Base-by-base conservation (phyloP, 2,888 invertebrate species). In the Nipponacmea schrenckii region DNA sequence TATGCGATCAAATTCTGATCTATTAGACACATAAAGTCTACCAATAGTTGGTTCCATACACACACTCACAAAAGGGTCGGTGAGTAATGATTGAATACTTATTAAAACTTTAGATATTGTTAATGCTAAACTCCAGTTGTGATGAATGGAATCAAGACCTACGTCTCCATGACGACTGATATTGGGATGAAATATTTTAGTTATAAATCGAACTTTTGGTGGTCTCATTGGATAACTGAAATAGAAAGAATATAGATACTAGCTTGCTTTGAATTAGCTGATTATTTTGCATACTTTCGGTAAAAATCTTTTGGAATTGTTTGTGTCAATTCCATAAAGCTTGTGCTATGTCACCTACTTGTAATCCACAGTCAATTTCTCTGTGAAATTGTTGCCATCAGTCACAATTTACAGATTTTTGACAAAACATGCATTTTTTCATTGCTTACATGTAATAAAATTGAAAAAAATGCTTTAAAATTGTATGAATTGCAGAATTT, bases 61-160 rank as follows among this genome's bases (percentile, higher is more conserved):
- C 12, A 95, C 93, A 87, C 94, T 92, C 81, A 95, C 95, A 84
- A 94, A 96, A 0, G 96, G 96, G 90, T 97, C 97, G 1, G 89
- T 89, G 26, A 89, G 80, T 70, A 89, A 78, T 0, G 87, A 87
- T 81, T 89, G 89, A 31, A 89, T 87, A 71, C 87, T 87, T 44
- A 89, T 87, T n/a, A 89, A 80, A 31, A 90, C 88, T 83, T 90
- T 97, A 79, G 95, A 94, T 85, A 97, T 93, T 62, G 96, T 96
- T 77, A 97, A 90, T 0, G 96, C 96, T 75, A 96, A 90, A n/a
- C 96, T 96, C 97, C 97, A 97, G 90, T 97, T 97, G 90, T 96
- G 95, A 84, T 95, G 95, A 81, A 97, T 95, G 14, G 95, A 96
- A 90, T 97, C 97, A 78, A 97, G 94, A 73, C 97, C 97, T 67